Conservation (phyloP, 92 coral and sea anemone genomes). For the Palythoa grandiflora region DNA sequence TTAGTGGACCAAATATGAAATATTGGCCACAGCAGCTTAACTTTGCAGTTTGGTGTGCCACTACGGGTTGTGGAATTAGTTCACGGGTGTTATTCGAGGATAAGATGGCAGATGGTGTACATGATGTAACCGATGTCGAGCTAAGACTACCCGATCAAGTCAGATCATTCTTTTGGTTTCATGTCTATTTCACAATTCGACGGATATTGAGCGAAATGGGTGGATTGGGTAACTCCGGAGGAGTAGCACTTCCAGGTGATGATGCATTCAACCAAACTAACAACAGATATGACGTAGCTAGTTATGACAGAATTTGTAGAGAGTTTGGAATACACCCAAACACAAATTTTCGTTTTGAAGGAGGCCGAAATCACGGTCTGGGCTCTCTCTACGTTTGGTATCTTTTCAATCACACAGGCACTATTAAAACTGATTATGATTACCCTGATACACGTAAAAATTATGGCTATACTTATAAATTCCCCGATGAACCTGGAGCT, state of each 20-base stretch:
- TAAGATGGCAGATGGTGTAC: background rate
- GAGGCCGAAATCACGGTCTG: slow-evolving; percentile 7
- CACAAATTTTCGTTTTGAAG: slow-evolving; percentile 7
- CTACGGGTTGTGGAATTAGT: slow-evolving; percentile 13
- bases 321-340: slow-evolving; percentile 34
- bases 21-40: background rate
- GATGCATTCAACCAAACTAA: background rate
- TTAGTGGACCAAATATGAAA: background rate
- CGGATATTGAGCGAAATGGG: slow-evolving; percentile 14
- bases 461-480: too few species aligned
- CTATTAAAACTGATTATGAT: slow-evolving; percentile 1
- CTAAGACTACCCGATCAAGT: background rate
- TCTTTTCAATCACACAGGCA: background rate
- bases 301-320: slow-evolving; percentile 19
- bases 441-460: too few species aligned
- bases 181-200: slow-evolving; percentile 19
- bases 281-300: slow-evolving; percentile 7
- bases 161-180: slow-evolving; percentile 16
- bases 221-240: too few species aligned
- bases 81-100: background rate
- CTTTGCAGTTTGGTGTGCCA: background rate
- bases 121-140: slow-evolving; percentile 21
- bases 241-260: slow-evolving; percentile 42
- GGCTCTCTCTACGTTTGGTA: too few species aligned
- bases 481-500: too few species aligned